Evolutionary conservation across 2,888 invertebrate species (phyloP), one percentile per base, ranked within the genome.

Genomic region (Acanthopleura granulata): DNA sequence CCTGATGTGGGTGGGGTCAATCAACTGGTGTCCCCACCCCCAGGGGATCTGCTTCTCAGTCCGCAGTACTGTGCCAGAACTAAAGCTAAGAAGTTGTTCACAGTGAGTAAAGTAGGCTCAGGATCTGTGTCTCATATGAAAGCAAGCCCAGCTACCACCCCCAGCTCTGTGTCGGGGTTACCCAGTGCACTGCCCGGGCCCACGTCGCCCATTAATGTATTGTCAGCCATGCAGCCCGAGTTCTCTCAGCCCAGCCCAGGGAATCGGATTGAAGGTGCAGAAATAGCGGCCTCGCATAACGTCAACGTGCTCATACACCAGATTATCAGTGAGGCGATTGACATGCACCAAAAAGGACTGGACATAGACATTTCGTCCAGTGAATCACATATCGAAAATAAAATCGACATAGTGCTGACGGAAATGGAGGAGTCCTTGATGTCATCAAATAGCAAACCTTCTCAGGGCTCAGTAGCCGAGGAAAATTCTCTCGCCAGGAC

Each of bases 21-120:
- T n/a, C n/a, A 29, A 25, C 51, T 57, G 22, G 57, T 75, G 15
- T 74, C 77, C 62, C 69, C 81, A 11, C 70, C 75, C n/a, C 72
- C 84, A n/a, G 83, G 80, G 12, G 82, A 85, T 72, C 78, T 86
- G 49, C 76, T 87, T 18, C 79, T 86, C 3, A 86, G 86, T 78
- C 87, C 87, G 1, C 87, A 87, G 76, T 87, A 87, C 78, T 84
- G 82, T 72, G 81, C 85, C 11, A 81, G 81, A 71, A 82, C 81
- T n/a, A 84, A 83, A 66, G 86, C 85, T 57, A 86, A 85, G 76
- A 87, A 88, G 78, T 81, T 88, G 57, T 88, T 88, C 75, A 85
- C 86, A 49, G 87, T 88, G 49, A 84, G 82, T 22, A 79, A 79
- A 74, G 85, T 78, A 40, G 57, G 40, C n/a, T 14, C 25, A n/a